These are phyloP conservation scores for Melinaea marsaeus DNA, from an alignment of 2,888 invertebrate species.

Conservation along the genomic window DNA sequence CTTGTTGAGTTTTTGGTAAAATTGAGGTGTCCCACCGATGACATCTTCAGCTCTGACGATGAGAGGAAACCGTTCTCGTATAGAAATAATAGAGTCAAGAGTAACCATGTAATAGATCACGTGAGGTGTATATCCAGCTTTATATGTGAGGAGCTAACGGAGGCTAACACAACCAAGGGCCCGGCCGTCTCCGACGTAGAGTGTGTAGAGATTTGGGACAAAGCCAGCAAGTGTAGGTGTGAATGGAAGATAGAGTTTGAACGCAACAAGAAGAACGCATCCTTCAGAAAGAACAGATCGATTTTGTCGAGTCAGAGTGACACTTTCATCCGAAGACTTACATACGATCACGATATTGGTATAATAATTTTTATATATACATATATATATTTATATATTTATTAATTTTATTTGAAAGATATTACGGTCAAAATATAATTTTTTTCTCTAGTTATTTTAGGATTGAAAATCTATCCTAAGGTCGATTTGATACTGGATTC, in stretches of 20 bases:
- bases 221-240: conserved; percentile 79
- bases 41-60: conserved; percentile 79
- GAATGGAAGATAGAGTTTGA: conserved; percentile 78
- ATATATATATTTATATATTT: too few relatives aligned
- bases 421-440: too few relatives aligned
- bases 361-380: conserved; percentile 28
- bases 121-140: conserved; percentile 67
- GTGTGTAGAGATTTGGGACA: conserved; percentile 78
- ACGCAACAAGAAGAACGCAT: conserved; percentile 73
- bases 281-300: conserved; percentile 74
- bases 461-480: too few relatives aligned
- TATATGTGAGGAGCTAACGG: conserved; percentile 63
- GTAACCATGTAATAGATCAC: conserved; percentile 59
- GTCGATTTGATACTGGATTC: too few relatives aligned
- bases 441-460: too few relatives aligned
- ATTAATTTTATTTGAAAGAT: too few relatives aligned
- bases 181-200: conserved; percentile 77
- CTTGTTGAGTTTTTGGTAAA: conserved; percentile 61
- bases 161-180: conserved; percentile 54
- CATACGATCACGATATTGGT: conserved; percentile 72
- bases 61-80: conserved; percentile 53
- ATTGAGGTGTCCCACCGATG: conserved; percentile 66
- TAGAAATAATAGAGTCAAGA: conserved; percentile 53
- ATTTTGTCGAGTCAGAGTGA: conserved; percentile 67
- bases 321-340: conserved; percentile 61